Conservation (phyloP, 2,888 invertebrate genomes). For the Leucophenga montana region DNA sequence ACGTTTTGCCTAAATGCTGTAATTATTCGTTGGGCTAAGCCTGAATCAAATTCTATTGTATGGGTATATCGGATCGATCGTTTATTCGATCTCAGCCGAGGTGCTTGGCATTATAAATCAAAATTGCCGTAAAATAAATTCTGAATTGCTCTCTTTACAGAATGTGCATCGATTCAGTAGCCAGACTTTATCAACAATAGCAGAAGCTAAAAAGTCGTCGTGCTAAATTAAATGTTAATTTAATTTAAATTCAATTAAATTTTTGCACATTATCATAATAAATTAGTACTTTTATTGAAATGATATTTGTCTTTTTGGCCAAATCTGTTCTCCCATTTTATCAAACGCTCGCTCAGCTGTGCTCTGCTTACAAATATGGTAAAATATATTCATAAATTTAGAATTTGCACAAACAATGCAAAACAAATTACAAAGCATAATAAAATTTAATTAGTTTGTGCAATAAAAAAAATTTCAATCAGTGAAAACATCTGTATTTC, state of each 20-base stretch:
- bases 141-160: neutral
- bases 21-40: constrained; percentile 2
- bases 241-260: constrained; percentile 13
- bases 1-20: constrained; percentile 1
- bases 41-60: neutral
- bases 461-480: too few species aligned
- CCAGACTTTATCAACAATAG: neutral
- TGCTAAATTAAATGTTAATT: constrained; percentile 14
- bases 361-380: too few species aligned
- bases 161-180: constrained; percentile 8
- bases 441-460: too few species aligned
- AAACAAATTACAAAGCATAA: too few species aligned
- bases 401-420: too few species aligned
- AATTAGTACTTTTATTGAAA: constrained; percentile 3
- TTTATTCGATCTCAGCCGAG: neutral
- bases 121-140: neutral
- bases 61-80: neutral
- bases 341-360: too few species aligned
- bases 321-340: too few species aligned
- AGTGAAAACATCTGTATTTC: too few species aligned
- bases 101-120: constrained; percentile 9
- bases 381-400: too few species aligned
- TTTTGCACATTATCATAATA: constrained; percentile 7
- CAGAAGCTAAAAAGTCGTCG: neutral
- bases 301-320: neutral